These are phyloP conservation scores for Griposia aprilina DNA, from an alignment of 2,888 invertebrate genomes.

Conservation along the genomic window DNA sequence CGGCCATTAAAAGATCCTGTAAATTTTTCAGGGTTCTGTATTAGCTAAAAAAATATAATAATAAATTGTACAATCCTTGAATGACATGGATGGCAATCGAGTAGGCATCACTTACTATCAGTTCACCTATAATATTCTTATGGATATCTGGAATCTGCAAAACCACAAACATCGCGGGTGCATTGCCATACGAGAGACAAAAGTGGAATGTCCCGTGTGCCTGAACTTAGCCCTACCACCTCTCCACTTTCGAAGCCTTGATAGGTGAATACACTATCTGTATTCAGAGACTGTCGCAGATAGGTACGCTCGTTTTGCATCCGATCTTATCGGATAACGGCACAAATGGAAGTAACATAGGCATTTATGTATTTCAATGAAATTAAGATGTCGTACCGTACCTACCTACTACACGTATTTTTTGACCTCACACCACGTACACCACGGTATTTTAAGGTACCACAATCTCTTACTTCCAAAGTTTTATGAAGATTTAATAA, in stretches of 20 bases:
- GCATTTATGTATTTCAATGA: constrained; percentile 15
- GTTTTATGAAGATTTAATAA: background rate
- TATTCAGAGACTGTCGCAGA: constrained; percentile 21
- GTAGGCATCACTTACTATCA: background rate
- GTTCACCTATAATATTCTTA: background rate
- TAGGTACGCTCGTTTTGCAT: constrained; percentile 25
- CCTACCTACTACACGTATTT: no score
- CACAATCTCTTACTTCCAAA: background rate
- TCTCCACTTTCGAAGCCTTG: constrained; percentile 5
- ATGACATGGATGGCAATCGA: background rate
- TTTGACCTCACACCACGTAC: background rate
- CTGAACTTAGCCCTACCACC: background rate
- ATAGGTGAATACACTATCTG: constrained; percentile 8
- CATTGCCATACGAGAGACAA: background rate
- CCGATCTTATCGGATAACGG: constrained; percentile 24
- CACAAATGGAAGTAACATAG: background rate
- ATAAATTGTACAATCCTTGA: background rate
- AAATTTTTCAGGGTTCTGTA: background rate
- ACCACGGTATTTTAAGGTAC: background rate
- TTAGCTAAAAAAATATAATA: background rate
- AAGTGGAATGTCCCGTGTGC: background rate
- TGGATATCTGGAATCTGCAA: background rate
- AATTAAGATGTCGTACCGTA: constrained; percentile 17
- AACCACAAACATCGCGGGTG: background rate
- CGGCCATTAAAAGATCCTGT: background rate